A percentile compares a stretch with the other conserved stretches of the same genome.
Evolutionary conservation across 2,888 invertebrate species (phyloP).

Genomic region (Trissonchulus sp.): DNA sequence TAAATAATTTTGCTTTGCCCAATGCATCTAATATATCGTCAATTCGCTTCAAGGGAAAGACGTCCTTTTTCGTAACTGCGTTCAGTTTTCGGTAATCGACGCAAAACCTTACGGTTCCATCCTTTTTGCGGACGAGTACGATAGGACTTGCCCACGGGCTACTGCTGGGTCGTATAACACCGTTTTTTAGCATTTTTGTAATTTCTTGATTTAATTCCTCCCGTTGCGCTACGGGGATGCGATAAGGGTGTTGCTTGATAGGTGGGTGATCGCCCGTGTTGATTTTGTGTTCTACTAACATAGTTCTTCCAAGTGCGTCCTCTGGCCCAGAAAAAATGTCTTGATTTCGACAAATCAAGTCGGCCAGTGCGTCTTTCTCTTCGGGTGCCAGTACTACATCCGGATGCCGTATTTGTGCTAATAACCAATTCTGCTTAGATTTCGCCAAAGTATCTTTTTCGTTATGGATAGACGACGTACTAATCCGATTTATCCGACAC

Average conservation of each 20-base stretch:
- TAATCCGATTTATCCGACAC: no score
- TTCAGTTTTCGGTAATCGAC: conserved; percentile 20
- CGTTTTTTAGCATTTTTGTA: conserved; percentile 10
- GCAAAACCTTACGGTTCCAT: conserved; percentile 10
- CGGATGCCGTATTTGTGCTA: no score
- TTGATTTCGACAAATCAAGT: neutral
- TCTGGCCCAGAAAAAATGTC: neutral
- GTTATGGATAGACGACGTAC: no score
- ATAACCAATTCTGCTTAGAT: no score
- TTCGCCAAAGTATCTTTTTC: no score
- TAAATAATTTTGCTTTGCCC: neutral
- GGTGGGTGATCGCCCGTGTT: neutral
- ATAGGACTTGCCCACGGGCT: conserved; percentile 7
- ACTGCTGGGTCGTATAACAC: neutral
- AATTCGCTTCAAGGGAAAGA: conserved; percentile 14
- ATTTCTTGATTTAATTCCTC: neutral
- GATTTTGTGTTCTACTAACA: neutral
- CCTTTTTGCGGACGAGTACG: neutral
- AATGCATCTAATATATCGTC: conserved; percentile 3
- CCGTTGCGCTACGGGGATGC: neutral
- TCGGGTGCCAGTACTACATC: no score
- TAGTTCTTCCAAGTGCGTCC: neutral
- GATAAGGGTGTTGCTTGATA: neutral
- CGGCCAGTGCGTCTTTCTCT: neutral
- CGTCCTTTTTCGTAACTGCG: neutral